Conservation (phyloP, 2,113 vertebrate species). For the Ancistrus triradiatus region DNA sequence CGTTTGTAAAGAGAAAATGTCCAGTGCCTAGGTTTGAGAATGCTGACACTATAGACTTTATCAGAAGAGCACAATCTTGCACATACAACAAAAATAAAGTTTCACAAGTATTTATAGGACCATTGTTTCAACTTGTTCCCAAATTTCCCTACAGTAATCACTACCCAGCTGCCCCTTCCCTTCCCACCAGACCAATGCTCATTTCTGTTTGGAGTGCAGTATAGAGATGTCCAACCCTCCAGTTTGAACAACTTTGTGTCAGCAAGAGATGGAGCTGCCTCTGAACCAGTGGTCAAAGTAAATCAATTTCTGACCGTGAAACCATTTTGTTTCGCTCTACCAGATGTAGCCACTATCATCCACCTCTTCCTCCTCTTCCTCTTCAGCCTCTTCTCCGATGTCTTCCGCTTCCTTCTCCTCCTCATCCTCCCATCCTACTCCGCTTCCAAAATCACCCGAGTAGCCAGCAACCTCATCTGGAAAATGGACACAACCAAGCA, state of each 20-base stretch:
- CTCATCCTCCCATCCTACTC: slow-evolving; percentile 94
- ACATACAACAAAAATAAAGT: slow-evolving; percentile 57
- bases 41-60: slow-evolving; percentile 57
- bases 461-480: slow-evolving; percentile 84
- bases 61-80: slow-evolving; percentile 56
- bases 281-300: slow-evolving; percentile 44
- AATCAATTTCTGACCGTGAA: slow-evolving; percentile 40
- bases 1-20: slow-evolving; percentile 13
- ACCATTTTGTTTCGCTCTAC: slow-evolving; percentile 66
- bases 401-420: slow-evolving; percentile 91
- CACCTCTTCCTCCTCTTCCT: slow-evolving; percentile 85
- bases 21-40: slow-evolving; percentile 35
- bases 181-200: slow-evolving; percentile 21
- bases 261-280: slow-evolving; percentile 50
- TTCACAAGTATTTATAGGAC: slow-evolving; percentile 66
- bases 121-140: slow-evolving; percentile 34
- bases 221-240: slow-evolving; percentile 50
- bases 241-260: slow-evolving; percentile 51
- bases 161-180: slow-evolving; percentile 33
- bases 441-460: slow-evolving; percentile 91
- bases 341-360: slow-evolving; percentile 96
- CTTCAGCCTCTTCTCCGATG: slow-evolving; percentile 81
- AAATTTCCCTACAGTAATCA: slow-evolving; percentile 49
- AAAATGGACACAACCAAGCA: not conserved
- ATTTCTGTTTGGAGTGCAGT: slow-evolving; percentile 56